Percentiles rank a stretch among this genome's conserved stretches.
These are phyloP conservation scores for Aplocera efformata DNA, from an alignment of 2,888 invertebrate species.

Conservation along the genomic window DNA sequence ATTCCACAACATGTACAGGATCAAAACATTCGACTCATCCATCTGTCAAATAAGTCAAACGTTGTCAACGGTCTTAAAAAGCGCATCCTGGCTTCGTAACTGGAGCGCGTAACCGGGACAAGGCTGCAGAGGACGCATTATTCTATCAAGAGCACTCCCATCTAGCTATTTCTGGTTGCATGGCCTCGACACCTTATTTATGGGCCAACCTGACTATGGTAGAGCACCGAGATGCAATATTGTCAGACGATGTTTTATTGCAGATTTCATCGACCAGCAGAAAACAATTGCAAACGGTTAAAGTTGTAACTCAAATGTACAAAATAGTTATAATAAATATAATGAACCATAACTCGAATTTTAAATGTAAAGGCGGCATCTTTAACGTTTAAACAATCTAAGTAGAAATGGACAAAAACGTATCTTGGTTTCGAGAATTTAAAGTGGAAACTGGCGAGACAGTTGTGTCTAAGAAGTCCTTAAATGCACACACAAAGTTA, in stretches of 20 bases:
- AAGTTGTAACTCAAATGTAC: too few relatives aligned
- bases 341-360: too few relatives aligned
- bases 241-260: neutral
- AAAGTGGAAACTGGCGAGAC: conserved; percentile 21
- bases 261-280: too few relatives aligned
- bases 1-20: conserved; percentile 8
- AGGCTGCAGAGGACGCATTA: conserved; percentile 71
- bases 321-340: neutral
- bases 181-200: conserved; percentile 46
- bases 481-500: conserved; percentile 46
- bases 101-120: conserved; percentile 67
- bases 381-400: conserved; percentile 13
- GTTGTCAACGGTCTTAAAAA: conserved; percentile 41
- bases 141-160: conserved; percentile 65
- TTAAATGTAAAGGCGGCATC: neutral
- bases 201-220: conserved; percentile 29
- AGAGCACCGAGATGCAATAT: conserved; percentile 5
- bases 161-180: conserved; percentile 49
- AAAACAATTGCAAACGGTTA: too few relatives aligned
- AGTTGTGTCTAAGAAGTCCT: conserved; percentile 43
- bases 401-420: conserved; percentile 18
- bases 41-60: conserved; percentile 16
- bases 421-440: conserved; percentile 13
- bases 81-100: conserved; percentile 63
- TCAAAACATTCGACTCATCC: conserved; percentile 16